Evolutionary conservation across 2,888 invertebrate genomes (phyloP).

Genomic region (Oligia fasciuncula): DNA sequence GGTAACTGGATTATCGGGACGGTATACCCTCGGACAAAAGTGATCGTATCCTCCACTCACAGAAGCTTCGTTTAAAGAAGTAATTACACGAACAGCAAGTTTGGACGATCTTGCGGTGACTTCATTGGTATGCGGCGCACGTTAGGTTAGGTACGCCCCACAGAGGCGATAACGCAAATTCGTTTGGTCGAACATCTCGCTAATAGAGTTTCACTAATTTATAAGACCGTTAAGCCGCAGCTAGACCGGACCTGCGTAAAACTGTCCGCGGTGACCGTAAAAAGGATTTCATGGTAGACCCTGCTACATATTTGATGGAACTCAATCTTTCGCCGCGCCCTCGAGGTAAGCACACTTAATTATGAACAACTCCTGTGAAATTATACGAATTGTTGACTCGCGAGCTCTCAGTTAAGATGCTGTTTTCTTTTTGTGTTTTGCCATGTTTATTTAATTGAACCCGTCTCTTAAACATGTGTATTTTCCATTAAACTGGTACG

Average conservation of each 20-base stretch:
- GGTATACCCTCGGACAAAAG: slow-evolving; percentile 81
- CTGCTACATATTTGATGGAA: slow-evolving; percentile 85
- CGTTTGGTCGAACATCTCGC: slow-evolving; percentile 89
- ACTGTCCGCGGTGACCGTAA: slow-evolving; percentile 85
- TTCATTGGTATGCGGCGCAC: slow-evolving; percentile 87
- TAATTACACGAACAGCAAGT: slow-evolving; percentile 87
- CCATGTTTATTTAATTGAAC: slow-evolving; percentile 58
- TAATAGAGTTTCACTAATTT: slow-evolving; percentile 90
- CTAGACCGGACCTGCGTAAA: slow-evolving; percentile 81
- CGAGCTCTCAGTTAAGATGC: slow-evolving; percentile 65
- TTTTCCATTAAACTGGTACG: slow-evolving; percentile 13
- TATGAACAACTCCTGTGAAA: slow-evolving; percentile 79
- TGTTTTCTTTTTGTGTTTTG: slow-evolving; percentile 66
- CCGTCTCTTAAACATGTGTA: slow-evolving; percentile 38
- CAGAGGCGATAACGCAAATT: slow-evolving; percentile 89
- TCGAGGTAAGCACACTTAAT: slow-evolving; percentile 81
- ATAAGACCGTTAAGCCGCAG: slow-evolving; percentile 87
- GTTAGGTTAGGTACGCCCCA: slow-evolving; percentile 77
- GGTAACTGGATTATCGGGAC: slow-evolving; percentile 83
- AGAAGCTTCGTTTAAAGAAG: slow-evolving; percentile 88
- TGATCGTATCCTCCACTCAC: slow-evolving; percentile 79
- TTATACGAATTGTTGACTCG: slow-evolving; percentile 78
- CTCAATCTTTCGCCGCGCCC: slow-evolving; percentile 81
- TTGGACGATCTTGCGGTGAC: slow-evolving; percentile 77
- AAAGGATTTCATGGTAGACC: slow-evolving; percentile 87